Percentiles rank a stretch among this genome's conserved stretches.
phyloP scores from a whole-genome alignment of 2,888 invertebrate genomes.

The Catocala nupta region DNA sequence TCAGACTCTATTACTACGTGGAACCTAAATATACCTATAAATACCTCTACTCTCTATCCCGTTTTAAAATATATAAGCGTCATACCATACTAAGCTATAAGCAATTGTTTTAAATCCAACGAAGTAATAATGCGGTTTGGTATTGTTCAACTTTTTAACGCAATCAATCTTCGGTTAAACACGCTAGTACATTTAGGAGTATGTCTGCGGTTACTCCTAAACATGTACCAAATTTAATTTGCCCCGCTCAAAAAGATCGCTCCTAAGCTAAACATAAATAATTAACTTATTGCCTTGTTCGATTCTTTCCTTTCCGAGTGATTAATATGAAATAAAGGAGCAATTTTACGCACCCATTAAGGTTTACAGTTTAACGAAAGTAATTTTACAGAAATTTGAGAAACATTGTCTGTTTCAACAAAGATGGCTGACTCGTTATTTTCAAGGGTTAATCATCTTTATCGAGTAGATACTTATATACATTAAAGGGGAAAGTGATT shows the following conservation, averaged over 20 bases:
- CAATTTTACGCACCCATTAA: conserved; percentile 30
- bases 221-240: conserved; percentile 10
- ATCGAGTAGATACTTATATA: conserved; percentile 57
- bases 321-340: conserved; percentile 33
- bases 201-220: neutral
- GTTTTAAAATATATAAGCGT: too few relatives aligned
- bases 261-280: conserved; percentile 12
- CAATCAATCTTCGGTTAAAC: too few relatives aligned
- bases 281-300: conserved; percentile 8
- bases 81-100: too few relatives aligned
- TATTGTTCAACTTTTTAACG: too few relatives aligned
- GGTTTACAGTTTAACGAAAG: conserved; percentile 43
- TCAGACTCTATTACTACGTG: too few relatives aligned
- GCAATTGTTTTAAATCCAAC: too few relatives aligned
- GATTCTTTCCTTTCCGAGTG: conserved; percentile 19
- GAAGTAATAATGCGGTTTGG: too few relatives aligned
- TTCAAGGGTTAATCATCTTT: conserved; percentile 65
- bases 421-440: conserved; percentile 64
- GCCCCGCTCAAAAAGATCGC: conserved; percentile 1
- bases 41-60: too few relatives aligned
- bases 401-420: conserved; percentile 61
- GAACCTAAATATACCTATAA: too few relatives aligned
- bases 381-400: conserved; percentile 62
- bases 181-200: neutral
- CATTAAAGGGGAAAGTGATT: conserved; percentile 54